Evolutionary conservation across 2,797 vertebrate species (phyloP).

Genomic region (Telmatherina bonti): DNA sequence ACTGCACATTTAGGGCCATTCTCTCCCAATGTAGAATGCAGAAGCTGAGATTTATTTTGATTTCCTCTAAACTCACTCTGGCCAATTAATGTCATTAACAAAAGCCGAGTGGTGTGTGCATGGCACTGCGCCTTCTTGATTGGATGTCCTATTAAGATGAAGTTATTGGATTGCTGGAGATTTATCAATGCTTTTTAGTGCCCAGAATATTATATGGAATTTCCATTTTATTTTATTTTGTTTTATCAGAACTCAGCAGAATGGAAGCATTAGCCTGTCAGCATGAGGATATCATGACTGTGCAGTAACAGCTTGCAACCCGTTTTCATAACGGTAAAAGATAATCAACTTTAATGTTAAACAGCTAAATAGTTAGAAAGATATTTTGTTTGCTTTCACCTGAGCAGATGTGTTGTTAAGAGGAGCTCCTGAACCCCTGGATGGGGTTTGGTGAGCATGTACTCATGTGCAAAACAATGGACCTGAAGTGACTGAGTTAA

Average conservation of each 20-base stretch:
- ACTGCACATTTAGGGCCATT: slow-evolving; percentile 69
- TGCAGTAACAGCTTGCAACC: neutral
- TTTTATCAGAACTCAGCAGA: slow-evolving; percentile 29
- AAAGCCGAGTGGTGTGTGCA: slow-evolving; percentile 30
- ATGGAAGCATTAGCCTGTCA: slow-evolving; percentile 25
- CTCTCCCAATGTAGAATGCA: slow-evolving; percentile 38
- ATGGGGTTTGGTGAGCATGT: too few species aligned
- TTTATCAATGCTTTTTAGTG: slow-evolving; percentile 65
- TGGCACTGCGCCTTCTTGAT: slow-evolving; percentile 54
- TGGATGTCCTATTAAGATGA: slow-evolving; percentile 68
- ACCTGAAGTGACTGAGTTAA: too few species aligned
- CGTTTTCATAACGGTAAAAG: neutral
- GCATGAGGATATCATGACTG: neutral
- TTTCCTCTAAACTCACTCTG: slow-evolving; percentile 43
- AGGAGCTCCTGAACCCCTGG: neutral
- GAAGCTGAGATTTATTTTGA: slow-evolving; percentile 69
- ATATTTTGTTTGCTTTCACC: neutral
- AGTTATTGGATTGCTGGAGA: slow-evolving; percentile 64
- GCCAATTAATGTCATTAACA: slow-evolving; percentile 71
- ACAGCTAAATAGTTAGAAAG: too few species aligned
- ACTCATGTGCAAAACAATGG: too few species aligned
- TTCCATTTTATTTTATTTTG: slow-evolving; percentile 35
- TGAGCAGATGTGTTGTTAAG: neutral
- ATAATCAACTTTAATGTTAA: too few species aligned
- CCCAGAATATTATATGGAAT: slow-evolving; percentile 9